phyloP scores from a whole-genome alignment of 2,888 invertebrate genomes.

The Hemithea aestivaria region DNA sequence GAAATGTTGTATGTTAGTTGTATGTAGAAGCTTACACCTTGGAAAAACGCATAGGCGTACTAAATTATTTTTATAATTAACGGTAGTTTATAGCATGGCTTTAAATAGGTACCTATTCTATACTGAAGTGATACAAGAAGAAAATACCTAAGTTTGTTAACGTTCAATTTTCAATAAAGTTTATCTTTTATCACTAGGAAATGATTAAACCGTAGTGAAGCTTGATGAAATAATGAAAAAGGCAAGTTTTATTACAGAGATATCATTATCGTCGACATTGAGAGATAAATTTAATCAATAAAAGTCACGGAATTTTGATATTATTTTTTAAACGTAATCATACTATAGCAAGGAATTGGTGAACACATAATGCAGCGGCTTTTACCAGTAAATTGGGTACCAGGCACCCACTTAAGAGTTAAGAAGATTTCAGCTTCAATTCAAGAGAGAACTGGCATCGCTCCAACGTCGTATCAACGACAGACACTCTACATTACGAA shows the following conservation, averaged over 20 bases:
- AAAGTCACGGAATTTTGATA: conserved; percentile 31
- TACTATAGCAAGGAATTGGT: no score
- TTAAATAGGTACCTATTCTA: no score
- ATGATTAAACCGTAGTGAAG: conserved; percentile 19
- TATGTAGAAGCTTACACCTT: no score
- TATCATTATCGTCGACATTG: conserved; percentile 50
- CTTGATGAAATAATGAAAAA: conserved; percentile 22
- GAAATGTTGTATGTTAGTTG: no score
- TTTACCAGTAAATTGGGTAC: conserved; percentile 4
- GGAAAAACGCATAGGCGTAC: no score
- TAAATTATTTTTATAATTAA: no score
- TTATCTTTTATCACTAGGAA: conserved; percentile 25
- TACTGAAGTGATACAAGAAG: no score
- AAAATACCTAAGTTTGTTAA: no score
- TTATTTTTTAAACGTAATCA: no score
- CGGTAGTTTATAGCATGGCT: no score
- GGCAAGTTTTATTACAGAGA: conserved; percentile 21
- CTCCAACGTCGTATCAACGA: conserved; percentile 41
- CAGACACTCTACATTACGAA: conserved; percentile 35
- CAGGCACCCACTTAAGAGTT: conserved; percentile 18
- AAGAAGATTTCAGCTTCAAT: conserved; percentile 34
- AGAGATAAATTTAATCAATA: conserved; percentile 52
- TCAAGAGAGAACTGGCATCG: conserved; percentile 40
- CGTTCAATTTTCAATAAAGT: no score
- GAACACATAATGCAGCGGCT: neutral